A percentile compares a stretch with the other conserved stretches of the same genome.
Evolutionary conservation across 2,888 invertebrate species (phyloP).

Genomic region (Phymatocera aterrima): DNA sequence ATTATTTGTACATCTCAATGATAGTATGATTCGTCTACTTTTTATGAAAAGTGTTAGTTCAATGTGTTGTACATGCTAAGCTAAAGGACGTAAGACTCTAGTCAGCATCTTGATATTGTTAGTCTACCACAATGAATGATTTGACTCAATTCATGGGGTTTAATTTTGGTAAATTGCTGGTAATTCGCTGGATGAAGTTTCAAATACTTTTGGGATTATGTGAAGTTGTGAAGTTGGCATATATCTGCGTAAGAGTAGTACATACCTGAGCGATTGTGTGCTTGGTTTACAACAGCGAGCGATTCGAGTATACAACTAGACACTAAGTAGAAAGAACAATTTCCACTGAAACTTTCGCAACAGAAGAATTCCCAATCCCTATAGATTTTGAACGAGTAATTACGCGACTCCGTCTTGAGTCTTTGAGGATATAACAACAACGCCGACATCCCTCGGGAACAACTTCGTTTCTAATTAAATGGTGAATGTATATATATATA

Average conservation of each 20-base stretch:
- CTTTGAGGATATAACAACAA: slow-evolving; percentile 12
- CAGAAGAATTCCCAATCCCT: background rate
- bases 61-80: background rate
- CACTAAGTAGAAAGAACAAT: slow-evolving; percentile 28
- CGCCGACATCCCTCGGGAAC: background rate
- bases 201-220: background rate
- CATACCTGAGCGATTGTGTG: background rate
- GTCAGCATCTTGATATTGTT: background rate
- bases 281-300: background rate
- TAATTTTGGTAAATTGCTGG: background rate
- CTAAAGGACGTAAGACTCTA: background rate
- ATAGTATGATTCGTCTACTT: background rate
- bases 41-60: background rate
- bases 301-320: background rate
- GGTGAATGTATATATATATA: too few species aligned
- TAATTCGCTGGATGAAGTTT: background rate
- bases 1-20: too few species aligned
- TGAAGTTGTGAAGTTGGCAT: too few species aligned
- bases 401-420: background rate
- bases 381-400: slow-evolving; percentile 24
- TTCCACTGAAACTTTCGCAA: slow-evolving; percentile 13
- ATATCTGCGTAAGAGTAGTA: too few species aligned
- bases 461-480: slow-evolving; percentile 27
- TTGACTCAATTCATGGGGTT: background rate
- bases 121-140: background rate